Evolutionary conservation across 2,113 vertebrate species (phyloP).

Genomic region (Petrocephalus zakoni): DNA sequence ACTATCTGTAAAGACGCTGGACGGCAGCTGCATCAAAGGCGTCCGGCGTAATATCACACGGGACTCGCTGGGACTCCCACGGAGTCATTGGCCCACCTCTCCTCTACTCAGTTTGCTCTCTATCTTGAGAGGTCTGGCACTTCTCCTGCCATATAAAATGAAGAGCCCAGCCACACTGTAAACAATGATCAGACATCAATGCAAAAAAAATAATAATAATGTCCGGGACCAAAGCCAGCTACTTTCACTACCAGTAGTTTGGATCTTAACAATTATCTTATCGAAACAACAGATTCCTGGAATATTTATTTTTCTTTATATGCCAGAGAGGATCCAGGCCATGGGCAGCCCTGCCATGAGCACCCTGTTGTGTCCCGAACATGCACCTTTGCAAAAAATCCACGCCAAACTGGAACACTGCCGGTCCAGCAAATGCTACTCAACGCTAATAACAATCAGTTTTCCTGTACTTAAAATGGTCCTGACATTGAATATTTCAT

Average conservation of each 20-base stretch:
- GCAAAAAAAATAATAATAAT: neutral
- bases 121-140: neutral
- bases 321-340: neutral
- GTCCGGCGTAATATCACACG: neutral
- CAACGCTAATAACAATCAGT: neutral
- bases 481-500: neutral
- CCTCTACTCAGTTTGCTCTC: neutral
- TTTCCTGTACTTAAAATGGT: neutral
- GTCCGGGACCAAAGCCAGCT: neutral
- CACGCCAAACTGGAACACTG: neutral
- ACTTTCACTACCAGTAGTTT: neutral
- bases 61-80: neutral
- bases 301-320: slow-evolving; percentile 9
- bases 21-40: neutral
- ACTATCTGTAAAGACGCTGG: neutral
- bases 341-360: neutral
- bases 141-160: neutral
- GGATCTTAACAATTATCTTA: slow-evolving; percentile 15
- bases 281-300: slow-evolving; percentile 14
- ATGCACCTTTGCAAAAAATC: neutral
- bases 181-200: neutral
- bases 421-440: neutral
- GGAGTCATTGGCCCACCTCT: neutral
- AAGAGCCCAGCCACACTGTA: neutral
- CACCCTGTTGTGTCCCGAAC: neutral